A percentile compares a stretch with the other conserved stretches of the same genome.
Conservation (phyloP, 2,797 vertebrate species). For the Kryptolebias ocellatus region DNA sequence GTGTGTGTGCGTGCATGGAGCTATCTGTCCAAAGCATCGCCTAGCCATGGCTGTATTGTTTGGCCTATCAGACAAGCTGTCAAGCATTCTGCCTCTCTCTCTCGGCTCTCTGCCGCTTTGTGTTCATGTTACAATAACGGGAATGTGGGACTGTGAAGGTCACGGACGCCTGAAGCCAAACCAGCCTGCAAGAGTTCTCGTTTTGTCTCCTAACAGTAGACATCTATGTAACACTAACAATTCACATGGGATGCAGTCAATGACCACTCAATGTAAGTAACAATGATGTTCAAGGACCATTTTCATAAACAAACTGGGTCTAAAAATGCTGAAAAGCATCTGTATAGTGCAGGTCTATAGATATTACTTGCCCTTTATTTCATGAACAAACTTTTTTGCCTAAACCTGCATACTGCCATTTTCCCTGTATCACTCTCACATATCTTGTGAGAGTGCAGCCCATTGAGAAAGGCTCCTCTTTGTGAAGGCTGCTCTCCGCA, state of each 20-base stretch:
- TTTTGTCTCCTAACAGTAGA: conserved; percentile 66
- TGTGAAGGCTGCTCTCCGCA: conserved; percentile 71
- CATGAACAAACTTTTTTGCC: conserved; percentile 61
- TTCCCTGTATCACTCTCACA: conserved; percentile 69
- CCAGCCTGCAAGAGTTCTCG: conserved; percentile 30
- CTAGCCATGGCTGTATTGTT: conserved; percentile 84
- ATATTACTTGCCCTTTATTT: conserved; percentile 34
- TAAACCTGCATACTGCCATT: conserved; percentile 69
- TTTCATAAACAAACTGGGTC: conserved; percentile 26
- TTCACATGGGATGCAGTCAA: conserved; percentile 42
- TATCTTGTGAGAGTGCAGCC: conserved; percentile 67
- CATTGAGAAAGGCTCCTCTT: conserved; percentile 66
- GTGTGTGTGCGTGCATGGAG: conserved; percentile 24
- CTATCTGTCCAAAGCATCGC: conserved; percentile 82
- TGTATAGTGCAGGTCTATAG: conserved; percentile 20
- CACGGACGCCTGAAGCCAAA: conserved; percentile 70
- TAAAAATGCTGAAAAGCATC: conserved; percentile 26
- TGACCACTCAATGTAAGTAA: conserved; percentile 30
- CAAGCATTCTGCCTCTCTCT: conserved; percentile 56
- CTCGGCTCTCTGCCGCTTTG: conserved; percentile 71
- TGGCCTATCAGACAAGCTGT: conserved; percentile 83
- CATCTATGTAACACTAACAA: conserved; percentile 67
- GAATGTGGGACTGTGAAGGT: conserved; percentile 81
- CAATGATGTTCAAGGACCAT: conserved; percentile 55
- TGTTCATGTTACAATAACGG: conserved; percentile 82